Base-by-base conservation (phyloP, 2,797 vertebrate genomes). In the Pangasius djambal region DNA sequence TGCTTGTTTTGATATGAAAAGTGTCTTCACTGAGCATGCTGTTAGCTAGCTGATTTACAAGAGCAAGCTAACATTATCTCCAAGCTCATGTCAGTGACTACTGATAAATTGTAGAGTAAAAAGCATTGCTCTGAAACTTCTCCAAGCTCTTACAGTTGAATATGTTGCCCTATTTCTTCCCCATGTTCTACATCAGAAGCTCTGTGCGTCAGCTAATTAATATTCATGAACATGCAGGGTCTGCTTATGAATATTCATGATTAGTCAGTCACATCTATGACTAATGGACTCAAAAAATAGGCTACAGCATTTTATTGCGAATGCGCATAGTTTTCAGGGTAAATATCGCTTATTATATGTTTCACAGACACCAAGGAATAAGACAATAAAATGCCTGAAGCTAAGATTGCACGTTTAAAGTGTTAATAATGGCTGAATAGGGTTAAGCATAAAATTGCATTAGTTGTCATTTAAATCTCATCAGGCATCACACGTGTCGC, bases 401-500 rank as follows among this genome's bases (percentile, higher is more conserved):
- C 13, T 48, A 48, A 65, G 61, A 67, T 65, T 67, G 22, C 25
- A 50, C 44, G 20, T 67, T 69, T 20, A 57, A 61, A n/a, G 13
- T 57, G 70, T 59, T 86, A 74, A 61, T 44, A 40, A 74, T 72
- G 55, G 37, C 15, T 86, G 31, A 57, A 44, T 61, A 52, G 34
- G 4, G 10, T 7, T 86, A 44, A n/a, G 55, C 6, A 28, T 79
- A 20, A 13, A 78, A 28, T 31, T 50, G 74, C 34, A 20, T 61
- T 69, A 69, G 70, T 63, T 69, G 69, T 85, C 50, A 79, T 13
- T 44, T 85, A 40, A 59, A 40, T 28, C 83, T 86, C 83, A 59
- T 86, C 88, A 85, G 83, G 88, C 44, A 50, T 92, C 67, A 57
- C 79, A 82, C 89, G 91, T 87, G 91, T 89, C 88, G 90, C 91